phyloP scores from a whole-genome alignment of 2,797 vertebrate genomes.

The Amphiprion clarkii region DNA sequence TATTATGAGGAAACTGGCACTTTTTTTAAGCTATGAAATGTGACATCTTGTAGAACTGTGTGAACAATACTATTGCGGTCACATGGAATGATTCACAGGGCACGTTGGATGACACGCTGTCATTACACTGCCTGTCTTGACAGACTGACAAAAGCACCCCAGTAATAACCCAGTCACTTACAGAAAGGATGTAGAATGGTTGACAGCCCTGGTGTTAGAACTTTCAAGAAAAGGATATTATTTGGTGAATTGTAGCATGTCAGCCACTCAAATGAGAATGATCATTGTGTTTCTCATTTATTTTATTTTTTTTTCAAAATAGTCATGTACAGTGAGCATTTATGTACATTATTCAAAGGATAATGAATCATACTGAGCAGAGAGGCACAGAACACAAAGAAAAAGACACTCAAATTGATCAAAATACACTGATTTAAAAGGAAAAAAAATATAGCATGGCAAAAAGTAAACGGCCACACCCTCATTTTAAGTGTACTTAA shows the following conservation, averaged over 20 bases:
- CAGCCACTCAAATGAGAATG: constrained; percentile 13
- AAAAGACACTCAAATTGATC: constrained; percentile 54
- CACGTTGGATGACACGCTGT: constrained; percentile 15
- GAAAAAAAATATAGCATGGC: constrained; percentile 3
- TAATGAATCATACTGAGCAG: constrained; percentile 45
- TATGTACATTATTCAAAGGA: constrained; percentile 52
- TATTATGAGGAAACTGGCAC: neutral
- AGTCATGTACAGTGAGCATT: constrained; percentile 59
- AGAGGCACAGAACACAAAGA: constrained; percentile 68
- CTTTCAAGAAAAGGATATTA: neutral
- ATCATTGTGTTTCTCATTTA: constrained; percentile 57
- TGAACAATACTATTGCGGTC: neutral
- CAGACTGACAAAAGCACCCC: neutral
- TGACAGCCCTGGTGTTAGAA: constrained; percentile 2
- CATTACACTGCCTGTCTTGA: neutral
- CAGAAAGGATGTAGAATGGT: neutral
- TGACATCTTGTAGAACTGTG: constrained; percentile 2
- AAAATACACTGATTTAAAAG: constrained; percentile 49
- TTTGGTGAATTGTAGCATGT: constrained; percentile 12
- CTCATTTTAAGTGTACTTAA: constrained; percentile 4
- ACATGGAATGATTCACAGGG: constrained; percentile 1
- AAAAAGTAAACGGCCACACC: constrained; percentile 17
- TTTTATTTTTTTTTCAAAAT: constrained; percentile 63
- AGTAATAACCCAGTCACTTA: neutral
- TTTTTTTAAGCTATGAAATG: neutral